Evolutionary conservation across 2,113 vertebrate genomes (phyloP), one percentile per base, ranked within the genome.

Genomic region (Protomyctophum bolini): DNA sequence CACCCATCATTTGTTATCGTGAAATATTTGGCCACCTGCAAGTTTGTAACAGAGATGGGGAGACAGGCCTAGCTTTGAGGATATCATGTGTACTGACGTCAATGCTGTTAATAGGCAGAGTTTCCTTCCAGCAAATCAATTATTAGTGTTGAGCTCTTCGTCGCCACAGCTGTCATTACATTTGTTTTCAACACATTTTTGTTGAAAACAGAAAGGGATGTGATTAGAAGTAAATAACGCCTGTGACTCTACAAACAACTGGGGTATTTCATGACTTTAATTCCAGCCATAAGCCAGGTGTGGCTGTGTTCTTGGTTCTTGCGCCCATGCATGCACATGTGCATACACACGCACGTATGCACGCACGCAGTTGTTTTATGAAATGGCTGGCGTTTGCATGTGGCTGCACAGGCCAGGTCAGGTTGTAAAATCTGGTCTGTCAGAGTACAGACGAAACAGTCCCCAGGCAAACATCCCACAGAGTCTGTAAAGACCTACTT

Each of bases 361-460:
- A 14, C 41, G 48, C 7, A 11, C 29, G 4, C 45, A 57, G 2
- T 77, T 83, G 14, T 66, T 78, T 83, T 70, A 77, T 81, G 68
- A 76, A 86, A 56, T 46, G 60, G 48, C 75, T 85, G 84, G 82
- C 72, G 67, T 77, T 41, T 68, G 79, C 29, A 41, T 73, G 55
- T 11, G 79, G 76, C 73, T 74, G 65, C 62, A 28, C 21, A 63
- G 75, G 79, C 83, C 85, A 86, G 73, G 77, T 75, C 64, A 50
- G 83, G 75, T 77, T 83, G 75, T 83, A 79, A 83, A 83, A 79
- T 67, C 33, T 70, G 45, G 75, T 73, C 73, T 85, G 77, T 83
- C 75, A 79, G 73, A 79, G 75, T 75, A 87, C 85, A 80, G 82
- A 71, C 63, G 60, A 59, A 87, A 82, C 72, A 79, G 73, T 70